These are phyloP conservation scores for Vulpes vulpes DNA, from an alignment of 2,113 vertebrate genomes.

Conservation along the genomic window DNA sequence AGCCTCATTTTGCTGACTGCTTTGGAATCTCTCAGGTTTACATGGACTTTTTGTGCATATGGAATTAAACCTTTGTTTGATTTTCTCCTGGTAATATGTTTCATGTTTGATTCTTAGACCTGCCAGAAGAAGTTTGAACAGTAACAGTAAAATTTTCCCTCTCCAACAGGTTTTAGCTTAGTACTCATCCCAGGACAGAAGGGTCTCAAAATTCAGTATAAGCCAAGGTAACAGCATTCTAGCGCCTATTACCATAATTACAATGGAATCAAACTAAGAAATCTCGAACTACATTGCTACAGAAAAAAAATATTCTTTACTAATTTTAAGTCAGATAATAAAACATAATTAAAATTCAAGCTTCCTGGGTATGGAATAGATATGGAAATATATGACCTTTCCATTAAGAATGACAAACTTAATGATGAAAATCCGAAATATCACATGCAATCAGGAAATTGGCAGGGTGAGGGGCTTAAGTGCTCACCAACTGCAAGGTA, in stretches of 20 bases:
- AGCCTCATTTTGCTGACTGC: not conserved
- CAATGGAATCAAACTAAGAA: conserved; percentile 3
- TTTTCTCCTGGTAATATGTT: not conserved
- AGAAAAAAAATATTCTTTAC: conserved; percentile 29
- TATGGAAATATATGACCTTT: not conserved
- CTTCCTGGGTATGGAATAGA: conserved; percentile 6
- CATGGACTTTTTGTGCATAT: not conserved
- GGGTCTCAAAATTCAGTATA: not conserved
- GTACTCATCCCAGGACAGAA: not conserved
- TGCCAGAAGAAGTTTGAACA: not conserved
- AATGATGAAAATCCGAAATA: conserved; percentile 16
- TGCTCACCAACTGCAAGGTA: not conserved
- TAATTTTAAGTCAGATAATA: conserved; percentile 26
- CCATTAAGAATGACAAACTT: conserved; percentile 23
- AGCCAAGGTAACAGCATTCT: not conserved
- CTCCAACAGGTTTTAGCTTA: not conserved
- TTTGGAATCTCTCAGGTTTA: not conserved
- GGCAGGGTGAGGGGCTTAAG: not conserved
- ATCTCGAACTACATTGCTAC: not conserved
- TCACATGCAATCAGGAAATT: conserved; percentile 7
- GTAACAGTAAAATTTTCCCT: not conserved
- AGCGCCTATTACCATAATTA: not conserved
- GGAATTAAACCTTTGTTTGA: not conserved
- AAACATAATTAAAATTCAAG: conserved; percentile 18
- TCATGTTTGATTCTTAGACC: not conserved